phyloP scores from a whole-genome alignment of 1,140 invertebrate genomes.

The Cylas formicarius region DNA sequence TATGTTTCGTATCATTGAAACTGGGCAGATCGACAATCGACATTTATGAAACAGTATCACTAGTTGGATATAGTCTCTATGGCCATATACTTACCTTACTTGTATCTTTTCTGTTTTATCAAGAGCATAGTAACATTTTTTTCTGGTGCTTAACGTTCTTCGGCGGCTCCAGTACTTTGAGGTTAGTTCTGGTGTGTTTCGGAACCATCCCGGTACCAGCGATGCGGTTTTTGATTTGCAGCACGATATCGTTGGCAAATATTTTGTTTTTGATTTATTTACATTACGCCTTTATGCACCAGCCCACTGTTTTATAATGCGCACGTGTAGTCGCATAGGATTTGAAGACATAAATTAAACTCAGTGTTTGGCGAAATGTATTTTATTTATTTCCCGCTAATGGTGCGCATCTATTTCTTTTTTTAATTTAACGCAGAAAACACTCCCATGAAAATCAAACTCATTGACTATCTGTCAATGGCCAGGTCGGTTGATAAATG shows the following conservation, averaged over 20 bases:
- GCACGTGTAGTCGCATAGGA: no score
- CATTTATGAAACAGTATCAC: conserved; percentile 39
- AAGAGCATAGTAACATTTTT: conserved; percentile 43
- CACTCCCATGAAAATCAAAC: no score
- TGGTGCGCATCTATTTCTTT: no score
- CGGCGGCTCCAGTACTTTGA: conserved; percentile 42
- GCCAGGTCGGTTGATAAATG: no score
- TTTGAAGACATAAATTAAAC: no score
- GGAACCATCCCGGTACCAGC: conserved; percentile 42
- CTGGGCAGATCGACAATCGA: conserved; percentile 36
- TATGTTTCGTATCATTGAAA: conserved; percentile 36
- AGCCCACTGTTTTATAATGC: no score
- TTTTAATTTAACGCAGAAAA: no score
- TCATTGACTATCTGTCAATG: no score
- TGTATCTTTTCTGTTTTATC: conserved; percentile 39
- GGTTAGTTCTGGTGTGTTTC: conserved; percentile 43
- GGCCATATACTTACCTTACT: conserved; percentile 44
- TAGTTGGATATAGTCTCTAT: conserved; percentile 46
- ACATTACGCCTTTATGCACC: conserved; percentile 48
- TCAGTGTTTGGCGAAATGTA: no score
- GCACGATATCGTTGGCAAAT: conserved; percentile 40
- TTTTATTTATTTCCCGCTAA: no score
- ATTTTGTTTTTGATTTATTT: conserved; percentile 45
- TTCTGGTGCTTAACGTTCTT: conserved; percentile 42
- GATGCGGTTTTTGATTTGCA: conserved; percentile 44